Conservation (phyloP, 1,140 invertebrate species). For the Archegozetes longisetosus region DNA sequence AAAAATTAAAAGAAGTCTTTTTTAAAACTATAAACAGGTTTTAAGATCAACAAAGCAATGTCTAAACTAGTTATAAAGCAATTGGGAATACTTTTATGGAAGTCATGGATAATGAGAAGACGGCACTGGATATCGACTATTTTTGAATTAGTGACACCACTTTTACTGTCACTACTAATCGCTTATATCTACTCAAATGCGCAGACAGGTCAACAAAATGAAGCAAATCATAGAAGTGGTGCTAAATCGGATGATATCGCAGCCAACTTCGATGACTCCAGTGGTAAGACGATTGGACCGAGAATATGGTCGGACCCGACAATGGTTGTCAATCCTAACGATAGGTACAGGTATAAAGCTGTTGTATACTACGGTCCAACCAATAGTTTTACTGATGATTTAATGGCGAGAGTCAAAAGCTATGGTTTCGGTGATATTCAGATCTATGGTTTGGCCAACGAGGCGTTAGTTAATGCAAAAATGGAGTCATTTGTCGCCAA, state of each 20-base stretch:
- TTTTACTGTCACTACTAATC: slow-evolving; percentile 2
- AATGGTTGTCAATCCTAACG: background rate
- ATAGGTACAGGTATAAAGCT: background rate
- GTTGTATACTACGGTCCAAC: background rate
- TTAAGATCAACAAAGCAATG: no score
- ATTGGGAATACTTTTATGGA: slow-evolving; percentile 17
- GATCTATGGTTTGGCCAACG: background rate
- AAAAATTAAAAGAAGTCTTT: no score
- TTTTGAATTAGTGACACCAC: slow-evolving; percentile 26
- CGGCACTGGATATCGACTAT: slow-evolving; percentile 22
- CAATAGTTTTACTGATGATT: background rate
- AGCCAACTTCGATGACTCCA: background rate
- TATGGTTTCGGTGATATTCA: no score
- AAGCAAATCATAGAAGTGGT: background rate
- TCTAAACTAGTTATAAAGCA: background rate
- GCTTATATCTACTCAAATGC: background rate
- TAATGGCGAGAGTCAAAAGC: background rate
- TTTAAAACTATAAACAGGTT: no score
- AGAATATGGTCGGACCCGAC: background rate
- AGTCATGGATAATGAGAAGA: slow-evolving; percentile 16
- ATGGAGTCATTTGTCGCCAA: background rate
- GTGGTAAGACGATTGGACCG: background rate
- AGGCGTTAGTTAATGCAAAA: background rate
- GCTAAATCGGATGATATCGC: background rate
- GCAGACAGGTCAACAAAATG: background rate